Conservation (phyloP, 2,888 invertebrate species). For the Leptothorax acervorum region DNA sequence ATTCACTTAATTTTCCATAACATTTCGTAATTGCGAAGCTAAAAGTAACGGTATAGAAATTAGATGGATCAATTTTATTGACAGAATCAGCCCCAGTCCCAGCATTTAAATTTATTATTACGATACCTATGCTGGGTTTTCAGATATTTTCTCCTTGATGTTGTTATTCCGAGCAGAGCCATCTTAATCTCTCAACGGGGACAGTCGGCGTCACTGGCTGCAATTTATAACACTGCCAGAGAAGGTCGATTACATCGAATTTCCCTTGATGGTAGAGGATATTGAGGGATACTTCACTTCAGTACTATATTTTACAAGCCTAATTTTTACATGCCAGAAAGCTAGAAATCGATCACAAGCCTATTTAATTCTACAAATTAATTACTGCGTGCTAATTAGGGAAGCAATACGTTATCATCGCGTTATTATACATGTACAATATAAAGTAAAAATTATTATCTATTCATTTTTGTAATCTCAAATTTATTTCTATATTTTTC, state of each 20-base stretch:
- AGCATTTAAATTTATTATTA: not conserved
- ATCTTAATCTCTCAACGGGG: slow-evolving; percentile 55
- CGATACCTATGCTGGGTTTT: not conserved
- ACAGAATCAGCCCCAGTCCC: not conserved
- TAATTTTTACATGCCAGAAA: slow-evolving; percentile 26
- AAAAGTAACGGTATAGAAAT: not conserved
- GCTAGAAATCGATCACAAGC: slow-evolving; percentile 14
- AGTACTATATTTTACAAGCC: slow-evolving; percentile 12
- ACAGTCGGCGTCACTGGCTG: slow-evolving; percentile 9
- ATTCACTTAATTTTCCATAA: not conserved
- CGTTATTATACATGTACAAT: too few relatives aligned
- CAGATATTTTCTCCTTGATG: not conserved
- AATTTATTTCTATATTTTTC: not conserved
- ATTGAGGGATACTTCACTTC: not conserved
- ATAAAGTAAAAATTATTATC: not conserved
- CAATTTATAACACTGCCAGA: slow-evolving; percentile 59
- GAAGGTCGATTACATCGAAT: slow-evolving; percentile 64
- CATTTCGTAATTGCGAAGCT: not conserved
- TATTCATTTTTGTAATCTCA: not conserved
- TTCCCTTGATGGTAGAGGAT: slow-evolving; percentile 56
- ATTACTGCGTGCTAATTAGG: not conserved
- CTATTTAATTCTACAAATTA: not conserved
- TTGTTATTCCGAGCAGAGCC: not conserved
- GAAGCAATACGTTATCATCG: not conserved
- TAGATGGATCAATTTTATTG: slow-evolving; percentile 17